A percentile compares a stretch with the other conserved stretches of the same genome.
Evolutionary conservation across 2,113 vertebrate genomes (phyloP).

Genomic region (Halcyon senegalensis): DNA sequence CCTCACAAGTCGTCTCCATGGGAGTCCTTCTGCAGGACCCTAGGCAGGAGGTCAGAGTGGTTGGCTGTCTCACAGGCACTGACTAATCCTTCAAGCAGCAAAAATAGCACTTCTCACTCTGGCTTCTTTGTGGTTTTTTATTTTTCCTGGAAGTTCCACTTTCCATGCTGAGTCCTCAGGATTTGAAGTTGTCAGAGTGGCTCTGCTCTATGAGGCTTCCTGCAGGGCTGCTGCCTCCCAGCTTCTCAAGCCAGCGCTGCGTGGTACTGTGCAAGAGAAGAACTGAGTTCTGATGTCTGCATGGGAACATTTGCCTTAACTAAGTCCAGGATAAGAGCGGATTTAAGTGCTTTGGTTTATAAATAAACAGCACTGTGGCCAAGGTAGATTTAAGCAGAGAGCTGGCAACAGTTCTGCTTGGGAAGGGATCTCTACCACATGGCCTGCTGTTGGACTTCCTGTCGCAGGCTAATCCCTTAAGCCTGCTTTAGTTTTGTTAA

Average conservation of each 20-base stretch:
- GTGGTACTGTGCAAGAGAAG: not conserved
- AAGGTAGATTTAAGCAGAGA: constrained; percentile 46
- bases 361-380: constrained; percentile 43
- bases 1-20: not conserved
- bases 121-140: not conserved
- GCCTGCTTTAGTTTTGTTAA: constrained; percentile 72
- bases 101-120: not conserved
- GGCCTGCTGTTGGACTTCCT: constrained; percentile 65
- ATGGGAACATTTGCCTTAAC: not conserved
- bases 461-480: constrained; percentile 70
- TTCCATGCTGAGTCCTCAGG: not conserved
- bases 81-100: not conserved
- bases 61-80: not conserved
- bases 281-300: not conserved
- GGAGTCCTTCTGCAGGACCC: not conserved
- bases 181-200: not conserved
- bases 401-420: constrained; percentile 43
- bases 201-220: not conserved
- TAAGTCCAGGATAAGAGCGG: constrained; percentile 35
- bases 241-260: not conserved
- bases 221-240: not conserved
- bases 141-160: not conserved
- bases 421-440: constrained; percentile 61
- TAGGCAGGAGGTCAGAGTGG: not conserved
- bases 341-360: constrained; percentile 61